A percentile compares a stretch with the other conserved stretches of the same genome.
Conservation (phyloP, 2,113 vertebrate genomes). For the Erythrolamprus reginae region DNA sequence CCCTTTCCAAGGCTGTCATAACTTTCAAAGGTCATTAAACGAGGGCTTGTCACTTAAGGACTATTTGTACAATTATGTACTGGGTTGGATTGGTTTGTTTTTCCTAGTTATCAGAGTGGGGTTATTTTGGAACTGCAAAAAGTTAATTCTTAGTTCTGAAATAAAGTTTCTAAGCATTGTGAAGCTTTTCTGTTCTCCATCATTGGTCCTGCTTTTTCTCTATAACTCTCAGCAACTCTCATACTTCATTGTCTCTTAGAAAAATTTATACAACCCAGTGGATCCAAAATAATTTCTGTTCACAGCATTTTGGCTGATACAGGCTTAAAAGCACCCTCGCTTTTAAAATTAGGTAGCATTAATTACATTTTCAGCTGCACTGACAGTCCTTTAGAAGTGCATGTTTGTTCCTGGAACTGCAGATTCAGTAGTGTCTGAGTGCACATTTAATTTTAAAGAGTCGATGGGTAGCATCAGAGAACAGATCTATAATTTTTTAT, state of each 20-base stretch:
- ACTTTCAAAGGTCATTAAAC: not conserved
- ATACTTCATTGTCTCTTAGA: not conserved
- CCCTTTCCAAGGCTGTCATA: not conserved
- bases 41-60: not conserved
- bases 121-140: not conserved
- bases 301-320: not conserved
- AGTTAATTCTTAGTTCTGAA: not conserved
- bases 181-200: not conserved
- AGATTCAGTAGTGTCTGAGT: not conserved
- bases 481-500: not conserved
- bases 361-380: not conserved
- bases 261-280: not conserved
- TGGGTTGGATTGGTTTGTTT: not conserved
- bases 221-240: not conserved
- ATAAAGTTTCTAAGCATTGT: not conserved
- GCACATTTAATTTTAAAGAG: not conserved
- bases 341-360: not conserved
- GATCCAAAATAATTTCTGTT: not conserved
- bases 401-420: not conserved
- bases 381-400: not conserved
- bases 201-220: not conserved
- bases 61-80: not conserved
- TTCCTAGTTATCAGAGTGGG: not conserved
- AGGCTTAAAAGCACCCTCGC: not conserved
- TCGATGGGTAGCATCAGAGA: not conserved